Conservation (phyloP, 2,797 vertebrate genomes). For the Prunella strophiata region DNA sequence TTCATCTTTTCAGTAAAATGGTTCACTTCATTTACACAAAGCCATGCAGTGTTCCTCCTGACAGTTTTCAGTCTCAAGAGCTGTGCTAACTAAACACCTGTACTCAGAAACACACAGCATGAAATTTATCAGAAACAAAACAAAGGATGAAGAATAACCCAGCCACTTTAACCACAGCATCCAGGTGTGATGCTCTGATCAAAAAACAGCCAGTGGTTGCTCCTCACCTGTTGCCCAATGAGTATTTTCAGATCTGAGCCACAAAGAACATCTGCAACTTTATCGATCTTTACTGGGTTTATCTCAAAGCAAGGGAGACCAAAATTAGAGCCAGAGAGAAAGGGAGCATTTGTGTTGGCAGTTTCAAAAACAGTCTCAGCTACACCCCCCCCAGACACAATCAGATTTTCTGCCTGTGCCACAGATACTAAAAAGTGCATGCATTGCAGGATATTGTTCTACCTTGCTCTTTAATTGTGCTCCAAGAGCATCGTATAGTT, state of each 20-base stretch:
- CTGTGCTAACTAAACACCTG: not conserved
- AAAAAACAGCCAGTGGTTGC: not conserved
- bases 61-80: not conserved
- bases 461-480: not conserved
- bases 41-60: not conserved
- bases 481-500: not conserved
- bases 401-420: not conserved
- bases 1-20: not conserved
- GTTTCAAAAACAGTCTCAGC: not conserved
- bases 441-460: not conserved
- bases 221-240: not conserved
- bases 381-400: not conserved
- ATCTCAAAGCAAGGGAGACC: not conserved
- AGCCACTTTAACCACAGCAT: not conserved
- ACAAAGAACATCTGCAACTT: not conserved
- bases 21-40: not conserved
- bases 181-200: fast-evolving
- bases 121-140: not conserved
- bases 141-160: not conserved
- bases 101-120: not conserved
- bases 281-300: not conserved
- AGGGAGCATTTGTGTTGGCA: fast-evolving
- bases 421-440: not conserved
- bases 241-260: not conserved
- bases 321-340: not conserved